Evolutionary conservation across 2,888 invertebrate species (phyloP).

Genomic region (Eupithecia exiguata): DNA sequence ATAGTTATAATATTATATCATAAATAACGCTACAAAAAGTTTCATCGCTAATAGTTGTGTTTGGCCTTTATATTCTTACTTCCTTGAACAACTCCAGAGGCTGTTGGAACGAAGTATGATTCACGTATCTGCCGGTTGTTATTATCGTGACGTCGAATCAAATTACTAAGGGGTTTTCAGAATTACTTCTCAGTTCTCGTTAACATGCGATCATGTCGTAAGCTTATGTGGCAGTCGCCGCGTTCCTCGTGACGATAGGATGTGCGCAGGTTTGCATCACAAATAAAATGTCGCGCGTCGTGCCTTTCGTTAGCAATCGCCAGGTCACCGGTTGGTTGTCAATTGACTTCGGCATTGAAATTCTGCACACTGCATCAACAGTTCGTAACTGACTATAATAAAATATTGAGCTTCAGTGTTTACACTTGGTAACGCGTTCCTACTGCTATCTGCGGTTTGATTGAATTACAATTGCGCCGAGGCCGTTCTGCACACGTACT

Average conservation of each 20-base stretch:
- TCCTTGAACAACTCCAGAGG: conserved; percentile 39
- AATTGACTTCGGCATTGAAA: conserved; percentile 62
- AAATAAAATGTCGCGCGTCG: conserved; percentile 65
- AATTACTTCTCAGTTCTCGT: conserved; percentile 21
- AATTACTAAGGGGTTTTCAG: conserved; percentile 33
- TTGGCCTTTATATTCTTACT: conserved; percentile 39
- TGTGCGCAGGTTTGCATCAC: conserved; percentile 74
- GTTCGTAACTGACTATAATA: conserved; percentile 51
- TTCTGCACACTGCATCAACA: conserved; percentile 61
- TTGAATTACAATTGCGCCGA: conserved; percentile 64
- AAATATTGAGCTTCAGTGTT: conserved; percentile 48
- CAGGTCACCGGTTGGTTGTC: conserved; percentile 61
- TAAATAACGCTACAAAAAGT: conserved; percentile 37
- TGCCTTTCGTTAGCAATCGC: conserved; percentile 52
- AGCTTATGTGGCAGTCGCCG: conserved; percentile 29
- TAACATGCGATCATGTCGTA: conserved; percentile 26
- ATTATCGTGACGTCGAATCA: conserved; percentile 34
- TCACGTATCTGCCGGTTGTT: conserved; percentile 33
- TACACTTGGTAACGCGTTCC: conserved; percentile 50
- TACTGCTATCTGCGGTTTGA: conserved; percentile 50
- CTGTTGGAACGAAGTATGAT: conserved; percentile 34
- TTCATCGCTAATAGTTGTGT: conserved; percentile 26
- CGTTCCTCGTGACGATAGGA: conserved; percentile 60
- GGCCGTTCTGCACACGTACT: conserved; percentile 49
- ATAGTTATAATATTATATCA: conserved; percentile 15